Evolutionary conservation across 1,140 invertebrate species (phyloP), one percentile per base, ranked within the genome.

Genomic region (Chymomyza costata): DNA sequence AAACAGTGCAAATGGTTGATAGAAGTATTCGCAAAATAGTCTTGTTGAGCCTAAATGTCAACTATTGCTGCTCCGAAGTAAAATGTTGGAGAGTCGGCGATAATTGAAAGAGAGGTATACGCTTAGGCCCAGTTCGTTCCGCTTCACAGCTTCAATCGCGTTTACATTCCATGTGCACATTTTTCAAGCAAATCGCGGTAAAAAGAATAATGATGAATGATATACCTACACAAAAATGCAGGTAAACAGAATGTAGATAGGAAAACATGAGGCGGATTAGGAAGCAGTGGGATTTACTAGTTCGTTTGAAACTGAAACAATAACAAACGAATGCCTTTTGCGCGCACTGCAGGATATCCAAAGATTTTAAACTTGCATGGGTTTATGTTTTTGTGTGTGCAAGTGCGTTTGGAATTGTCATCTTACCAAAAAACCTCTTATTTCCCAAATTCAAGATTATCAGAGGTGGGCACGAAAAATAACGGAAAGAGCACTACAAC

Each of bases 251-350:
- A 37, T 38, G 34, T 10, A 65, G 65, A 57, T 65, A 70, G 48
- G 71, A 65, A 52, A 56, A 34, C 53, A 55, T 38, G 25, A 45
- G 52, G 25, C 31, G 57, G 71, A 78, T 76, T 70, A 78, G 41
- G 53, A 64, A 64, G 62, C 71, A 76, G 70, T 76, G 70, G 61
- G 66, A 60, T 63, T 74, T 65, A 51, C 57, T 34, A 34, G 46
- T 48, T 57, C 35, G 62, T 38, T 55, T 43, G 49, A 61, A 54
- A 53, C 53, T 65, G 61, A 63, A 52, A 65, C 38, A 41, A 40
- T 48, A 70, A 71, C 62, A 61, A 48, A 62, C 45, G 52, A 49
- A 53, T 46, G 58, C 45, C 59, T 67, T 57, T 56, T 48, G 34
- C 31, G 16, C 43, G 51, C 51, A 21, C 57, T 38, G 21, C 57